phyloP scores from a whole-genome alignment of 2,888 invertebrate genomes.

The Epiblema foenella region DNA sequence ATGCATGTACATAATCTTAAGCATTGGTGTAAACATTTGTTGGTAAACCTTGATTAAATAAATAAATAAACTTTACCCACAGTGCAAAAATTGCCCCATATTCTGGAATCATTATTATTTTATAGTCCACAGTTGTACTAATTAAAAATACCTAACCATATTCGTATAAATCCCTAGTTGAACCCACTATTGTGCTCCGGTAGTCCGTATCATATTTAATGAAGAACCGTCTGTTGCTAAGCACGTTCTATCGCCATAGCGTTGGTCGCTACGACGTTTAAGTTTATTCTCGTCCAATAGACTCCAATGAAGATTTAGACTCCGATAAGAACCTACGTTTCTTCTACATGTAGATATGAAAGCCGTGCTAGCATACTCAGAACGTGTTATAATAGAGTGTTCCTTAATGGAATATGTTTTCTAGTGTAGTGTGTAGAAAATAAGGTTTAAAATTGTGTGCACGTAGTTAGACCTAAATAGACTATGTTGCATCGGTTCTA shows the following conservation, averaged over 20 bases:
- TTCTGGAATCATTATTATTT: not conserved
- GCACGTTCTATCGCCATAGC: not conserved
- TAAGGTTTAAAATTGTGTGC: not conserved
- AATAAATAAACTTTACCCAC: no score
- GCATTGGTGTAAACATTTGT: no score
- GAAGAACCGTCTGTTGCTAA: not conserved
- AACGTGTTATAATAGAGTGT: not conserved
- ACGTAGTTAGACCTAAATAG: constrained; percentile 7
- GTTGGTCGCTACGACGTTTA: not conserved
- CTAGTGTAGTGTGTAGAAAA: no score
- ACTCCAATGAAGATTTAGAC: constrained; percentile 10
- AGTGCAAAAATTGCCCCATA: not conserved
- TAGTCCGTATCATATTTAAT: not conserved
- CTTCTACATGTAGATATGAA: constrained; percentile 13
- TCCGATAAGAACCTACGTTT: constrained; percentile 11
- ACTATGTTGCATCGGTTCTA: not conserved
- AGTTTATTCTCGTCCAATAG: constrained; percentile 5
- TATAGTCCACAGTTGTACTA: not conserved
- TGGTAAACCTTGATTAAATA: no score
- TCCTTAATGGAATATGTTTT: not conserved
- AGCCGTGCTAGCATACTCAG: not conserved
- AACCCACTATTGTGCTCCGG: not conserved
- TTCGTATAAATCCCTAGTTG: no score
- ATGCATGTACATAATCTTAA: no score
- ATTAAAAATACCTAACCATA: not conserved